These are phyloP conservation scores for Pteromalus puparum DNA, from an alignment of 1,140 invertebrate genomes.

Conservation along the genomic window DNA sequence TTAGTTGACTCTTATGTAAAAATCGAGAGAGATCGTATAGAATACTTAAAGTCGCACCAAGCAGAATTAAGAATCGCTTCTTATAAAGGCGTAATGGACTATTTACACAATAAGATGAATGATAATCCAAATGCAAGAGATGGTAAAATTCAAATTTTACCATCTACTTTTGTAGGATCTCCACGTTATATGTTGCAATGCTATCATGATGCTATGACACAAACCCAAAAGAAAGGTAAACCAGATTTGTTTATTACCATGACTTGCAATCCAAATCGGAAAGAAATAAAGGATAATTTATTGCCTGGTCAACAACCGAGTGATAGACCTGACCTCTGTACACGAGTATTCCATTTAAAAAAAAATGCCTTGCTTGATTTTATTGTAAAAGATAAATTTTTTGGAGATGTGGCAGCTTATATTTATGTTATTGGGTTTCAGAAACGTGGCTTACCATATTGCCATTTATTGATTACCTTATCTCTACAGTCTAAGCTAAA, in stretches of 20 bases:
- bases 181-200: conserved; percentile 17
- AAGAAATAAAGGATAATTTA: conserved; percentile 9
- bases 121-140: neutral
- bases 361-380: conserved; percentile 24
- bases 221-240: neutral
- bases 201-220: conserved; percentile 22
- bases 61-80: conserved; percentile 15
- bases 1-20: conserved; percentile 37
- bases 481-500: neutral
- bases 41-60: conserved; percentile 31
- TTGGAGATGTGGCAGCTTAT: conserved; percentile 2
- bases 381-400: conserved; percentile 23
- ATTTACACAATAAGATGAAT: conserved; percentile 6
- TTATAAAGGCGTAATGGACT: conserved; percentile 28
- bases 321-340: neutral
- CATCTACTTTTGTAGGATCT: conserved; percentile 11
- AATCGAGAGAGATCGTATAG: conserved; percentile 36
- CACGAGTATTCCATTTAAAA: conserved; percentile 14
- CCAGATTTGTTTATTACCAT: conserved; percentile 5
- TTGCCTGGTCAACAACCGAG: neutral
- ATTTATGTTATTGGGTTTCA: conserved; percentile 31
- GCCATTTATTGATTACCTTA: conserved; percentile 21
- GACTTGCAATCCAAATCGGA: conserved; percentile 4
- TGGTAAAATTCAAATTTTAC: conserved; percentile 19
- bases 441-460: conserved; percentile 70